Evolutionary conservation across 2,113 vertebrate genomes (phyloP), one percentile per base, ranked within the genome.

Genomic region (Leptosomus discolor): DNA sequence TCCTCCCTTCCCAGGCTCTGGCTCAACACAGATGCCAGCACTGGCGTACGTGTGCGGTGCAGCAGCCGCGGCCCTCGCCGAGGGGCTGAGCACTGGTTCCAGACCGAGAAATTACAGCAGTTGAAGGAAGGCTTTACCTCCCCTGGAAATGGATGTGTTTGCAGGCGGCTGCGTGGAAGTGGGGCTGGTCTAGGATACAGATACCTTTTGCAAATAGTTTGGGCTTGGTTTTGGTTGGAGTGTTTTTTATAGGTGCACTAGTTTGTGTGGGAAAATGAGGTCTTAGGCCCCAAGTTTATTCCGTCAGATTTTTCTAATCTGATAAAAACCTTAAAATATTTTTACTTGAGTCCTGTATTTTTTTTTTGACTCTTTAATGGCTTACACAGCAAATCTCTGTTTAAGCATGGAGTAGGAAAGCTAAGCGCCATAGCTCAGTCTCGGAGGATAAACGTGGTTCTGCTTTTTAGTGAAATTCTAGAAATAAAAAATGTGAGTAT

Each of bases 401-500:
- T 46, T 60, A 48, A 89, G 58, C 19, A 12, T 20, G 37, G 37
- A 17, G 50, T 8, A 50, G 18, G 32, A 54, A 65, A 92, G 41
- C 41, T 2, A 63, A 88, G 63, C 63, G 30, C 82, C 34, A 34
- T 12, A 21, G 36, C 77, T 93, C 39, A 37, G 1, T 63, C 85
- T 91, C 12, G 4, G 88, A 61, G 83, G 85, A 60, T n/a, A 21
- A 51, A 89, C n/a, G 18, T 64, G 43, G 26, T 92, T 95, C 50
- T 88, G 51, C 60, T 76, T 86, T 53, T 50, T 39, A 68, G 86
- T 34, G 50, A 64, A 65, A 94, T 65, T 83, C 73, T 63, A 61
- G 74, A 93, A 89, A 45, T 30, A 69, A 81, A 85, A 85, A 41
- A 68, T n/a, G n/a, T n/a, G n/a, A n/a, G n/a, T n/a, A n/a, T n/a